Conservation (phyloP, 2,797 vertebrate genomes). For the Mergus octosetaceus region DNA sequence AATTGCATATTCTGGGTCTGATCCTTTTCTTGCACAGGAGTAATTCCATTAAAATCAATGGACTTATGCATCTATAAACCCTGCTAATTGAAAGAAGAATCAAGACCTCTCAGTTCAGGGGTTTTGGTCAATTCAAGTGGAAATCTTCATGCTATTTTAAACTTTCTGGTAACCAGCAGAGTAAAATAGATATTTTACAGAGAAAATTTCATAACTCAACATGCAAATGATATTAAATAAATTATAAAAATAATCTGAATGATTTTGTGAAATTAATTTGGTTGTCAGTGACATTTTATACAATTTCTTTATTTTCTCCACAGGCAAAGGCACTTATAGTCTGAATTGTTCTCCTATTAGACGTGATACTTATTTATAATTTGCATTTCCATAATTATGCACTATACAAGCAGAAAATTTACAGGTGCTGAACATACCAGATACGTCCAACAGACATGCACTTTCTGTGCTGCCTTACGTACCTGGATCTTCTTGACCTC, state of each 20-base stretch:
- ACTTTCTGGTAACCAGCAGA: conserved; percentile 20
- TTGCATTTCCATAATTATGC: background rate
- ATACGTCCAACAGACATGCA: conserved; percentile 68
- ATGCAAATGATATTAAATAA: conserved; percentile 25
- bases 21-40: background rate
- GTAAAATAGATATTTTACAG: background rate
- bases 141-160: background rate
- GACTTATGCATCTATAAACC: background rate
- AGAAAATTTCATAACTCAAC: background rate
- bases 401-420: conserved; percentile 27
- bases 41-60: conserved; percentile 51
- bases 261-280: background rate
- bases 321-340: background rate
- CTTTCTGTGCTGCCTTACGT: conserved; percentile 71
- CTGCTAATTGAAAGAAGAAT: conserved; percentile 29
- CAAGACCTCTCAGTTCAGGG: background rate
- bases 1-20: background rate
- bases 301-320: background rate
- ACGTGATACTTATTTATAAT: background rate
- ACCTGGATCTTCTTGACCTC: conserved; percentile 75
- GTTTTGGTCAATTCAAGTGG: background rate
- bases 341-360: background rate
- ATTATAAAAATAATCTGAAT: background rate
- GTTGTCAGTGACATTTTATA: background rate
- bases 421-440: conserved; percentile 61